A percentile compares a stretch with the other conserved stretches of the same genome.
phyloP scores from a whole-genome alignment of 2,113 vertebrate genomes.

The Pelusios castaneus region DNA sequence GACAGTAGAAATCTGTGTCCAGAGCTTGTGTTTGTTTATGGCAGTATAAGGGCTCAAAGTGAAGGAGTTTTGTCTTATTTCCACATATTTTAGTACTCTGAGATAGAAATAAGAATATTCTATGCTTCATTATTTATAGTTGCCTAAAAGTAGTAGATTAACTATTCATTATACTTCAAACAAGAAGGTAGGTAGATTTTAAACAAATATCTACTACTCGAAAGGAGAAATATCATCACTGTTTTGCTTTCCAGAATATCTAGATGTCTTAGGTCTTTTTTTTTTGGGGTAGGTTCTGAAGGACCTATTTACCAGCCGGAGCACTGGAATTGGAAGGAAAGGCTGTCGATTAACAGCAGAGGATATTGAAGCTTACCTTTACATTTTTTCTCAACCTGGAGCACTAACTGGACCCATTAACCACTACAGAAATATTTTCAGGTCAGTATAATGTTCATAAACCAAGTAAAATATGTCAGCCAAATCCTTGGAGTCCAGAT shows the following conservation, averaged over 20 bases:
- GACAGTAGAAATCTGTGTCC: neutral
- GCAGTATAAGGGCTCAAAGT: neutral
- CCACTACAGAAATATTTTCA: conserved; percentile 96
- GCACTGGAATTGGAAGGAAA: conserved; percentile 90
- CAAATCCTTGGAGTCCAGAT: neutral
- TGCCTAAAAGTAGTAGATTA: neutral
- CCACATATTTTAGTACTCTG: neutral
- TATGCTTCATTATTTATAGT: neutral
- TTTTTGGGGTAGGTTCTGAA: conserved; percentile 84
- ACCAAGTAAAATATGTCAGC: conserved; percentile 11
- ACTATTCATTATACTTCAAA: neutral
- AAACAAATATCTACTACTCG: neutral
- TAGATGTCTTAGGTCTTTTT: neutral
- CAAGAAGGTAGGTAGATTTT: neutral
- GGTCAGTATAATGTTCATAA: conserved; percentile 75
- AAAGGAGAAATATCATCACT: neutral
- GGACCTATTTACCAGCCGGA: conserved; percentile 91
- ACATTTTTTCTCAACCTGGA: conserved; percentile 94
- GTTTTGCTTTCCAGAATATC: neutral
- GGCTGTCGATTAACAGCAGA: conserved; percentile 89
- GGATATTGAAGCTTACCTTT: conserved; percentile 94
- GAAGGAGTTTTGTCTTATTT: neutral
- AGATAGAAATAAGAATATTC: neutral
- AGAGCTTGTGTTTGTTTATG: neutral
- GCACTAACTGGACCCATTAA: conserved; percentile 95